Evolutionary conservation across 2,797 vertebrate genomes (phyloP).

Genomic region (Cryptoblepharus egeriae): DNA sequence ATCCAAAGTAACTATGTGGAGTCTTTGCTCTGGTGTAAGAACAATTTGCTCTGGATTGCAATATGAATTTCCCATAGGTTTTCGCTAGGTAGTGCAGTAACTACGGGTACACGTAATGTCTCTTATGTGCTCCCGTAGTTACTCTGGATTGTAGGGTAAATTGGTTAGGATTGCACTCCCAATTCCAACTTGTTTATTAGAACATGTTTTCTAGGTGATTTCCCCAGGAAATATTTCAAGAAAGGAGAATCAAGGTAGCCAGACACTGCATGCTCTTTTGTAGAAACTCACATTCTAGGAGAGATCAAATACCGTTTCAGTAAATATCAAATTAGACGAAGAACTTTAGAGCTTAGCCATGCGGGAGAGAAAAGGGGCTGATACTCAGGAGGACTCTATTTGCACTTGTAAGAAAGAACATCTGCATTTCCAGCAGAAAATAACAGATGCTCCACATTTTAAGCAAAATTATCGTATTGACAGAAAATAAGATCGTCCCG

Average conservation of each 20-base stretch:
- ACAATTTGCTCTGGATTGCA: too few relatives aligned
- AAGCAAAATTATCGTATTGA: neutral
- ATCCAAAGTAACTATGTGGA: too few relatives aligned
- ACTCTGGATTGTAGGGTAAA: too few relatives aligned
- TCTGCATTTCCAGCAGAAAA: neutral
- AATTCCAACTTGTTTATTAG: neutral
- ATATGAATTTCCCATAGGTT: too few relatives aligned
- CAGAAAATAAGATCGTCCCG: neutral
- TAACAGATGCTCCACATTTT: neutral
- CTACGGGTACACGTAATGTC: too few relatives aligned
- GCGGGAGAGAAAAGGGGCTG: neutral
- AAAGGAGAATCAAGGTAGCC: neutral
- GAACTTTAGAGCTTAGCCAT: neutral
- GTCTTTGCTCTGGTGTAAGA: too few relatives aligned
- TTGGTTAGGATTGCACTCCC: too few relatives aligned
- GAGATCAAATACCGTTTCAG: neutral
- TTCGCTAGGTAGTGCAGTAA: too few relatives aligned
- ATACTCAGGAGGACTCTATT: neutral
- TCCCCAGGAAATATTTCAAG: neutral
- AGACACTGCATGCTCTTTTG: neutral
- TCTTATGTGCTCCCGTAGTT: too few relatives aligned
- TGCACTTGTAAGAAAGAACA: neutral
- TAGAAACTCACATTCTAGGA: neutral
- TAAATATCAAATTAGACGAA: constrained; percentile 6
- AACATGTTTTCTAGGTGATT: neutral